phyloP scores from a whole-genome alignment of 2,797 vertebrate genomes.

The Microctenopoma stevenorrisi region DNA sequence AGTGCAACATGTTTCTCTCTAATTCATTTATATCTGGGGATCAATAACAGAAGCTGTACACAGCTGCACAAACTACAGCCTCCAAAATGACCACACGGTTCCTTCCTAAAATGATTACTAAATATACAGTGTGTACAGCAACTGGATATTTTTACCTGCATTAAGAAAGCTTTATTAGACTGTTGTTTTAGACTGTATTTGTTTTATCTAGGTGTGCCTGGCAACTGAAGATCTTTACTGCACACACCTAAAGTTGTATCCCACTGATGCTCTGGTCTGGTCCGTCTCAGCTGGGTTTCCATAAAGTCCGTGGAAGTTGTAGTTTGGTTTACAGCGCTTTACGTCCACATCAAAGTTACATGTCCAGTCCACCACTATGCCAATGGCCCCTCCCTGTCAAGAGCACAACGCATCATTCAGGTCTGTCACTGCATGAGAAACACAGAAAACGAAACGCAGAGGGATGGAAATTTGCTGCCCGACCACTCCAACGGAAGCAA shows the following conservation, averaged over 20 bases:
- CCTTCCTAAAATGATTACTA: too few relatives aligned
- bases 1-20: too few relatives aligned
- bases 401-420: neutral
- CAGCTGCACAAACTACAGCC: too few relatives aligned
- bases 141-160: too few relatives aligned
- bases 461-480: neutral
- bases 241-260: slow-evolving; percentile 95
- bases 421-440: neutral
- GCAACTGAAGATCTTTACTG: neutral
- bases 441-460: slow-evolving; percentile 1
- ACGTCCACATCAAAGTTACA: slow-evolving; percentile 90
- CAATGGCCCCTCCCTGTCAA: slow-evolving; percentile 91
- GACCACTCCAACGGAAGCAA: neutral
- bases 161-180: too few relatives aligned
- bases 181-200: too few relatives aligned
- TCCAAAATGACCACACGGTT: too few relatives aligned
- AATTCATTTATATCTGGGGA: too few relatives aligned
- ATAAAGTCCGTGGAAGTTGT: slow-evolving; percentile 91
- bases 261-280: slow-evolving; percentile 81
- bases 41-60: too few relatives aligned
- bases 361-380: slow-evolving; percentile 93
- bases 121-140: too few relatives aligned
- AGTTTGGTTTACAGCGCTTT: slow-evolving; percentile 87
- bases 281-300: slow-evolving; percentile 80
- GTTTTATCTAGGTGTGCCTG: neutral